Percentiles rank a stretch among this genome's conserved stretches.
These are phyloP conservation scores for Petrolisthes manimaculis DNA, from an alignment of 2,888 invertebrate genomes.

Conservation along the genomic window DNA sequence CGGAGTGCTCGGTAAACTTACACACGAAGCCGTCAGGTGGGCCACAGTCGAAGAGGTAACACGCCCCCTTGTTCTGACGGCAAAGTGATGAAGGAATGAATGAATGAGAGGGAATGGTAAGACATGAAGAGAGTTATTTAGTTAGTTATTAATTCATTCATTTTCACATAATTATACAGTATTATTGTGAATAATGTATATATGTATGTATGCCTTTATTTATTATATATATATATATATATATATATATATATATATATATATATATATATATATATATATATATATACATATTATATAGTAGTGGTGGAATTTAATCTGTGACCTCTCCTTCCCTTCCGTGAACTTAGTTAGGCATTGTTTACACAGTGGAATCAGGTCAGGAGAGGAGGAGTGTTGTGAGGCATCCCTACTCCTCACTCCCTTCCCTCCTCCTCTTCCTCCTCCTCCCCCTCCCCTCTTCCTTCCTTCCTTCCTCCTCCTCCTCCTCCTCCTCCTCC, in stretches of 20 bases:
- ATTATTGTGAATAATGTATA: no score
- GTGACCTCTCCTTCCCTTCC: no score
- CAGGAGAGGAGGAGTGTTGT: no score
- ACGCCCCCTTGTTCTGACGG: conserved; percentile 76
- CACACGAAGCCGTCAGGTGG: conserved; percentile 91
- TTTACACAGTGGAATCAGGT: no score
- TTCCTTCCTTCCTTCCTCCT: background rate
- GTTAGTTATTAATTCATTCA: conserved; percentile 13
- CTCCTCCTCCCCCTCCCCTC: background rate
- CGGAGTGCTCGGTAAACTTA: conserved; percentile 89
- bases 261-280: conserved; percentile 36
- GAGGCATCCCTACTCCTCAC: background rate
- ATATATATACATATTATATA: background rate
- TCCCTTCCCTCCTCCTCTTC: background rate
- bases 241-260: conserved; percentile 30
- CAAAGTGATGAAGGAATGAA: conserved; percentile 16
- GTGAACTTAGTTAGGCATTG: no score
- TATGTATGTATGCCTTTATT: no score
- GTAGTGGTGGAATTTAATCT: no score
- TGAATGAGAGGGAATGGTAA: background rate
- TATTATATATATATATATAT: background rate
- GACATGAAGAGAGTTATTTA: conserved; percentile 8
- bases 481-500: background rate
- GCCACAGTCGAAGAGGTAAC: conserved; percentile 92
- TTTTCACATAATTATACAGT: background rate